Conservation (phyloP, 1,140 invertebrate species). For the Prorops nasuta region DNA sequence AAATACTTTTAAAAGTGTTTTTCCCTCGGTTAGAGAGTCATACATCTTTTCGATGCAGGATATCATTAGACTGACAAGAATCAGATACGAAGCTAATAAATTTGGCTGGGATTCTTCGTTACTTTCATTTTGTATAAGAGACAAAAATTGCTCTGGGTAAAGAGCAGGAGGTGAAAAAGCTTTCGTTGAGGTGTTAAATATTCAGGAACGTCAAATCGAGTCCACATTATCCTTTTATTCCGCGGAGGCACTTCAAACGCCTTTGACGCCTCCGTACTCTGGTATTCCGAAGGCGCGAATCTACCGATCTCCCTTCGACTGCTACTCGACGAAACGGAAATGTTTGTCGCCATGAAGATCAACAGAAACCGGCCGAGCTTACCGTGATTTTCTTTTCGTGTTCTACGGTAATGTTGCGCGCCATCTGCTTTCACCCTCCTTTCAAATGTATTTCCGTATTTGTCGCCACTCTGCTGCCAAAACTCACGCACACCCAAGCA, state of each 20-base stretch:
- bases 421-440: not conserved
- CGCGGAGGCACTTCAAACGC: slow-evolving; percentile 16
- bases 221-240: slow-evolving; percentile 35
- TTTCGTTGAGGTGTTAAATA: slow-evolving; percentile 35
- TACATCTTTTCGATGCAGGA: no score
- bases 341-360: slow-evolving; percentile 29
- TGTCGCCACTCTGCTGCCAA: no score
- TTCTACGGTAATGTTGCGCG: slow-evolving; percentile 2
- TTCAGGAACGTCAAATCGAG: slow-evolving; percentile 37
- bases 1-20: no score
- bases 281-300: slow-evolving; percentile 17
- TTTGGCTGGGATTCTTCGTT: slow-evolving; percentile 24
- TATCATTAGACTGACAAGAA: no score
- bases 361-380: slow-evolving; percentile 18
- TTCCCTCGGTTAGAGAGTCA: no score
- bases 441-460: slow-evolving; percentile 5
- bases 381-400: not conserved
- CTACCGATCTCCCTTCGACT: slow-evolving; percentile 7
- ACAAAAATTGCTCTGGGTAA: no score
- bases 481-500: no score
- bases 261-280: slow-evolving; percentile 21
- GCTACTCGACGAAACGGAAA: slow-evolving; percentile 24
- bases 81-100: no score
- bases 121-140: slow-evolving; percentile 16
- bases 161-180: slow-evolving; percentile 17